Base-by-base conservation (phyloP, 1,140 invertebrate genomes). In the Spodoptera litura region DNA sequence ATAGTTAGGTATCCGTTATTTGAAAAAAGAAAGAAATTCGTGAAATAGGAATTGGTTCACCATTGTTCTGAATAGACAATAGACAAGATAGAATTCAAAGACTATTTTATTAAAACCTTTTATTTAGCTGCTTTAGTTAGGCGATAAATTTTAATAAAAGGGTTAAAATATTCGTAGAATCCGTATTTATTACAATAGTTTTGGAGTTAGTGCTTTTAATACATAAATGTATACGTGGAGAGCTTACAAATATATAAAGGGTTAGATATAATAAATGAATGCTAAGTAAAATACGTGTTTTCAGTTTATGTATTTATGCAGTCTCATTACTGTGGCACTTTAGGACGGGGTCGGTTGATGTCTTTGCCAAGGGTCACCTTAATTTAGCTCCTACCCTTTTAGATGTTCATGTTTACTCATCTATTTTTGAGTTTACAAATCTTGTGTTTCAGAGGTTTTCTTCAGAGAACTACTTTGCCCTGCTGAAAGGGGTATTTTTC, bases 261-360 rank as follows among this genome's bases (percentile, higher is more conserved):
- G 61, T 35, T 64, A 6, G n/a, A 64, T 44, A 64, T 64, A 64
- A 64, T 64, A 64, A 20, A 35, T 49, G 35, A 64, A 64, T 59
- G n/a, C 25, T 38, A 66, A 66, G 35, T 66, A 66, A 9, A 15
- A 53, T 13, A 55, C 27, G 52, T 72, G 56, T 74, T 59, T 12
- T 38, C 55, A 74, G 10, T 59, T 74, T 58, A 73, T 73, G 59
- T 74, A 74, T 59, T 74, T 74, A 74, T 61, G 15, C 58, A 13
- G 56, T 74, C 71, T 75, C 73, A 64, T 64, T 75, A 64, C 59
- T 35, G 59, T 35, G 20, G 49, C 73, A 55, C 8, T 59, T 74
- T 44, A 38, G 72, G 58, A 52, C 38, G 4, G 56, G 38, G 44
- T 61, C 25, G 49, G n/a, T n/a, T 53, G 25, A 53, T 44, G 49